phyloP scores from a whole-genome alignment of 1,140 invertebrate species.

The Cataglyphis hispanica region DNA sequence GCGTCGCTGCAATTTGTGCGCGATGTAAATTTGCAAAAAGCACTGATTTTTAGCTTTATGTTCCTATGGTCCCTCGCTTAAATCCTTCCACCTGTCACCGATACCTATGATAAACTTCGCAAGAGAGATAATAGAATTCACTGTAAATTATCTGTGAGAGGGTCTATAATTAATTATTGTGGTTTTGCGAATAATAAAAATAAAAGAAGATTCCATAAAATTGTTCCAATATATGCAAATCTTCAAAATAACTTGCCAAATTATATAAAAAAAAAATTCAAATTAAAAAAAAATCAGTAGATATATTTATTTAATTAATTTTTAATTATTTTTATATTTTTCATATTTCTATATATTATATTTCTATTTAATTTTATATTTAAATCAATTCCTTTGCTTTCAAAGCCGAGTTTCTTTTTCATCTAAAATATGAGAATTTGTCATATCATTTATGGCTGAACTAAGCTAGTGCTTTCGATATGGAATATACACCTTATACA shows the following conservation, averaged over 20 bases:
- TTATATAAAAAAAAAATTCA: not conserved
- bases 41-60: not conserved
- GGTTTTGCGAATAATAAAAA: not conserved
- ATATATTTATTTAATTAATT: not conserved
- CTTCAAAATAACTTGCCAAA: not conserved
- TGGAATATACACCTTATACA: not conserved
- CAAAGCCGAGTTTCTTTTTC: not conserved
- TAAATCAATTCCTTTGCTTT: not conserved
- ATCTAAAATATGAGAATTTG: constrained; percentile 22
- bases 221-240: not conserved
- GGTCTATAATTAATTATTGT: not conserved
- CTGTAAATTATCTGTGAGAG: constrained; percentile 10
- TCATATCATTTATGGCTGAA: constrained; percentile 8
- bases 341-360: no score
- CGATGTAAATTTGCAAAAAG: constrained; percentile 47
- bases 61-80: constrained; percentile 26
- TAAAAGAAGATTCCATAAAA: not conserved
- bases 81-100: constrained; percentile 43
- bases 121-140: constrained; percentile 26
- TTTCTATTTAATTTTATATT: not conserved
- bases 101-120: constrained; percentile 10
- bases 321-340: not conserved
- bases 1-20: constrained; percentile 35
- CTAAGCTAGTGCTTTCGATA: not conserved
- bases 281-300: not conserved